Base-by-base conservation (phyloP, 2,113 vertebrate genomes). In the Bubo bubo region DNA sequence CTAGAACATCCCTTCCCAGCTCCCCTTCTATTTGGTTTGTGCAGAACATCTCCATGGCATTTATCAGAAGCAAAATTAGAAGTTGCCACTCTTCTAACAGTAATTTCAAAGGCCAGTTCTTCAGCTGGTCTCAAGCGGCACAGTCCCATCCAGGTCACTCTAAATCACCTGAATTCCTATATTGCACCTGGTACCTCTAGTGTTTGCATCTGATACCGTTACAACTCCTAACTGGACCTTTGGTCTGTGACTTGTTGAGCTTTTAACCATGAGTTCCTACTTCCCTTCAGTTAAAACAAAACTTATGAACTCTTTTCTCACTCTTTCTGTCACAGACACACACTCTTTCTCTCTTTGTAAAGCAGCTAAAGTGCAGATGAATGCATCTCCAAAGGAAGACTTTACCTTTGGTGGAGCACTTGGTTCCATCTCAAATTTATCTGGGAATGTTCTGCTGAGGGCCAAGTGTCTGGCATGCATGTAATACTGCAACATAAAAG, bases 391-490 rank as follows among this genome's bases (percentile, higher is more conserved):
- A 59, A 63, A 92, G 93, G 63, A 24, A 90, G 75, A 43, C 5
- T 62, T 99, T 95, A 99, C 99, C 98, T 96, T 98, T 63, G 98
- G 98, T n/a, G 98, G 98, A 55, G 98, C 98, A 56, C 93, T 97
- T 39, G 98, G 97, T 75, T 99, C 99, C 97, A 98, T 96, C 75
- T 99, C 98, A 80, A 99, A 99, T 97, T 99, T 98, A 10, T 99
- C 99, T 32, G 99, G 99, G 95, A 99, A 99, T n/a, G 98, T 98
- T 98, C 98, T 98, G 97, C 98, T 99, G 66, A 99, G 98, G 14
- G 99, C 98, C 91, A 99, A 94, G 77, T 98, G 99, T 28, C 99
- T 98, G 63, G 99, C 99, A 12, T 99, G 99, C 88, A 98, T 98
- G 86, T 99, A 99, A 95, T 99, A 99, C 99, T 99, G 95, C 45